Conservation (phyloP, 2,888 invertebrate genomes). For the Melanostoma scalare region DNA sequence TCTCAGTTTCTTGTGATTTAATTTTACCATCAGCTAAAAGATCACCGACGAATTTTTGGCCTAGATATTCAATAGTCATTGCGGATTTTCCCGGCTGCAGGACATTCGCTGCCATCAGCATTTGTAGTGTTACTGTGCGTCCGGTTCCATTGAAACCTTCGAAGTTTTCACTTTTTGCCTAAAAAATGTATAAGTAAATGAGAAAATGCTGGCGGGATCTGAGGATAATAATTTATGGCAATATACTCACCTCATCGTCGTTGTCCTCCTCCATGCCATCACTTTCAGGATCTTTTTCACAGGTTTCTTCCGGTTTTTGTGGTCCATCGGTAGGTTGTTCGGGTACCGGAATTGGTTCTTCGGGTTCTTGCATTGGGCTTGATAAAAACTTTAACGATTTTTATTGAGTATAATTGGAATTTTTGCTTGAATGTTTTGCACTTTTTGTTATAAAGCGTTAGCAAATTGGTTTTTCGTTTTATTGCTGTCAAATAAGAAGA, state of each 20-base stretch:
- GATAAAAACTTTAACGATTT: conserved; percentile 8
- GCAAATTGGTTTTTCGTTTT: conserved; percentile 68
- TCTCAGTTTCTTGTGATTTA: conserved; percentile 93
- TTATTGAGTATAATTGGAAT: conserved; percentile 54
- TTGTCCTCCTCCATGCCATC: conserved; percentile 84
- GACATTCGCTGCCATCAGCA: conserved; percentile 92
- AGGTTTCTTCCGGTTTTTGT: conserved; percentile 67
- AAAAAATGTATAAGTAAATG: conserved; percentile 1
- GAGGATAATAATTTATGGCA: conserved; percentile 35
- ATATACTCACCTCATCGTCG: conserved; percentile 83
- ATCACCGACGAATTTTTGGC: conserved; percentile 94
- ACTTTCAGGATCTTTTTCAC: conserved; percentile 83
- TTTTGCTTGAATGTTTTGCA: conserved; percentile 54
- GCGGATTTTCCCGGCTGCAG: conserved; percentile 91
- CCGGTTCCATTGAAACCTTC: conserved; percentile 83
- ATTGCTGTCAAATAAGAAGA: conserved; percentile 59
- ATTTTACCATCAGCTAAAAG: conserved; percentile 93
- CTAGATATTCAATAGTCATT: conserved; percentile 96
- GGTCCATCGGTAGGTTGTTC: conserved; percentile 48
- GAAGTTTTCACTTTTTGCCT: conserved; percentile 79
- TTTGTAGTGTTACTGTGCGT: conserved; percentile 91
- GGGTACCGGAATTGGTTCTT: conserved; percentile 40
- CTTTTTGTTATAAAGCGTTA: conserved; percentile 68
- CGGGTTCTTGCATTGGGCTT: conserved; percentile 70
- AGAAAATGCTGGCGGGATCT: conserved; percentile 38